Evolutionary conservation across 2,113 vertebrate genomes (phyloP).

Genomic region (Onychorhynchus coronatus): DNA sequence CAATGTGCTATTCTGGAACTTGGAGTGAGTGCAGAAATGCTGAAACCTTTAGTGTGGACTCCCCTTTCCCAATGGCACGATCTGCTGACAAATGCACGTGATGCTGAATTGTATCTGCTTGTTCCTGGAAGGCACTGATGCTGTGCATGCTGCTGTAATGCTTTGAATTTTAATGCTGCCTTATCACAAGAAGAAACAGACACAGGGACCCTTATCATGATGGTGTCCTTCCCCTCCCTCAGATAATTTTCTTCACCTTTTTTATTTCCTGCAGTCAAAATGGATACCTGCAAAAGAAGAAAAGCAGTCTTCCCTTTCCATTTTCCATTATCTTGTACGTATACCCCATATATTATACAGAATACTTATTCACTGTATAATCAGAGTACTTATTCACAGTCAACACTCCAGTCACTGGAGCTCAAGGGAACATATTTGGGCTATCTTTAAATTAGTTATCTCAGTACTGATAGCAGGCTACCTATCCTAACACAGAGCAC

Average conservation of each 20-base stretch:
- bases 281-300: background rate
- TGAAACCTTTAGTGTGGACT: background rate
- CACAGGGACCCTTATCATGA: background rate
- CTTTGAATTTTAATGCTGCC: conserved; percentile 2
- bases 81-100: background rate
- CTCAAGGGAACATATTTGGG: conserved; percentile 25
- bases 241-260: background rate
- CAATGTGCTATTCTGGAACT: background rate
- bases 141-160: accelerated
- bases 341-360: background rate
- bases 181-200: background rate
- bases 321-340: conserved; percentile 13
- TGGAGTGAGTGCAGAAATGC: background rate
- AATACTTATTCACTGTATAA: conserved; percentile 11
- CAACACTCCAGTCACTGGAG: background rate
- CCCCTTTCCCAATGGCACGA: background rate
- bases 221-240: background rate
- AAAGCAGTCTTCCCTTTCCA: conserved; percentile 1
- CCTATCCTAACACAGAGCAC: background rate
- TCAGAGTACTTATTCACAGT: conserved; percentile 46
- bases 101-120: background rate
- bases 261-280: conserved; percentile 6
- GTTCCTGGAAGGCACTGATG: background rate
- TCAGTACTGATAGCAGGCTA: background rate
- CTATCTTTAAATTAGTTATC: conserved; percentile 52